Percentiles rank a stretch among this genome's conserved stretches.
Evolutionary conservation across 2,797 vertebrate species (phyloP).

Genomic region (Poecilia gillii): DNA sequence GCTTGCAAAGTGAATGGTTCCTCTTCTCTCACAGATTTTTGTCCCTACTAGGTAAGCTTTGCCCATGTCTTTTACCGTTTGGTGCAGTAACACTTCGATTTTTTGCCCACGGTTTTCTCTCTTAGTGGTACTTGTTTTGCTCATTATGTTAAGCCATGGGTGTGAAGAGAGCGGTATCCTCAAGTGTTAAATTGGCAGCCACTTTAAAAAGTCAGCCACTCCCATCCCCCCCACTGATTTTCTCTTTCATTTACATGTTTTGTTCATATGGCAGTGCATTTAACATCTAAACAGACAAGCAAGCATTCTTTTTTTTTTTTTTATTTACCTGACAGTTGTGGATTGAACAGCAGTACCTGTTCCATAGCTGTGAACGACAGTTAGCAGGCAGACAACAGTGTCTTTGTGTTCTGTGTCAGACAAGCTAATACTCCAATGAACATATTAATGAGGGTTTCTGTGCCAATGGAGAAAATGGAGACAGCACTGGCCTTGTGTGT

Average conservation of each 20-base stretch:
- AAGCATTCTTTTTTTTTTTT: conserved; percentile 38
- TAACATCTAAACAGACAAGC: conserved; percentile 32
- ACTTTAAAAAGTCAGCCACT: conserved; percentile 43
- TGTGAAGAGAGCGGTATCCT: conserved; percentile 37
- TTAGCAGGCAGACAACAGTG: conserved; percentile 31
- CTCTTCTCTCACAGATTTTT: conserved; percentile 57
- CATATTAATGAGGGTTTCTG: conserved; percentile 65
- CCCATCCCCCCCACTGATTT: conserved; percentile 21
- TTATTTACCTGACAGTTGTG: conserved; percentile 29
- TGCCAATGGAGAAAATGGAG: conserved; percentile 43
- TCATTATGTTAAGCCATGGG: conserved; percentile 60
- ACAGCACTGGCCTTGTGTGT: conserved; percentile 25
- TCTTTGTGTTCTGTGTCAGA: conserved; percentile 61
- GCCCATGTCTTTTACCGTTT: conserved; percentile 68
- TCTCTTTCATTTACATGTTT: conserved; percentile 48
- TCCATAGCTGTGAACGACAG: conserved; percentile 23
- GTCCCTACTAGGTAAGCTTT: conserved; percentile 66
- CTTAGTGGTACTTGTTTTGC: conserved; percentile 48
- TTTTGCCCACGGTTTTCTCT: conserved; percentile 49
- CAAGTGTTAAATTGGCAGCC: conserved; percentile 39
- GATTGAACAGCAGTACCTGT: conserved; percentile 31
- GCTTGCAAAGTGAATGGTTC: conserved; percentile 57
- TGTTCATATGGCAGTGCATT: conserved; percentile 42
- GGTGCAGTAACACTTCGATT: conserved; percentile 62
- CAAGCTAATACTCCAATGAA: conserved; percentile 58